phyloP scores from a whole-genome alignment of 2,113 vertebrate genomes.

The Hystrix cristata region DNA sequence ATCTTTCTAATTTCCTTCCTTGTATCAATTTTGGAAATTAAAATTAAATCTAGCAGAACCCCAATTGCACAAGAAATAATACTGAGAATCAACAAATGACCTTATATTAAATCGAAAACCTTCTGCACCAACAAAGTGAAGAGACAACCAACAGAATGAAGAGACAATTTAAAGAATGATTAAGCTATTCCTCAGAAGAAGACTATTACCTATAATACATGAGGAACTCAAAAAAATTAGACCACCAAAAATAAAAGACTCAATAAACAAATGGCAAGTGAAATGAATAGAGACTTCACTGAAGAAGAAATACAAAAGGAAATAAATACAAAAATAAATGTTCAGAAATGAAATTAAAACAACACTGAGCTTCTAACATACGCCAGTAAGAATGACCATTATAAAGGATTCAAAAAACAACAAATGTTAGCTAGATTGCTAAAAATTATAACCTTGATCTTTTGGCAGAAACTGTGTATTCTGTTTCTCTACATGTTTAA shows the following conservation, averaged over 20 bases:
- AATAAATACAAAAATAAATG: neutral
- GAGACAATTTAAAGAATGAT: neutral
- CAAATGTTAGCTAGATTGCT: neutral
- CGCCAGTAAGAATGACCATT: neutral
- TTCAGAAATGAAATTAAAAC: neutral
- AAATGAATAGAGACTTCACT: too few species aligned
- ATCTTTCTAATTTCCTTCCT: neutral
- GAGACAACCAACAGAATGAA: neutral
- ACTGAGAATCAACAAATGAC: neutral
- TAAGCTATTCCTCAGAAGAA: neutral
- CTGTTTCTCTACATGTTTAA: too few species aligned
- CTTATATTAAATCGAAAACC: neutral
- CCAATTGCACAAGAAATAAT: neutral
- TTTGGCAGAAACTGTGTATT: too few species aligned
- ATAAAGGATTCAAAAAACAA: neutral
- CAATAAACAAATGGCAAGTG: neutral
- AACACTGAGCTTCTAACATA: neutral
- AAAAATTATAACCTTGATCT: too few species aligned
- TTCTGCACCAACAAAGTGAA: neutral
- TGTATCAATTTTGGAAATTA: neutral
- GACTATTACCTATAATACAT: neutral
- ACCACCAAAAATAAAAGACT: neutral
- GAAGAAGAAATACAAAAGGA: neutral
- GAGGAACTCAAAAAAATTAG: neutral
- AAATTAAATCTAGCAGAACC: neutral